Evolutionary conservation across 2,888 invertebrate genomes (phyloP).

Genomic region (Drosophila limbata): DNA sequence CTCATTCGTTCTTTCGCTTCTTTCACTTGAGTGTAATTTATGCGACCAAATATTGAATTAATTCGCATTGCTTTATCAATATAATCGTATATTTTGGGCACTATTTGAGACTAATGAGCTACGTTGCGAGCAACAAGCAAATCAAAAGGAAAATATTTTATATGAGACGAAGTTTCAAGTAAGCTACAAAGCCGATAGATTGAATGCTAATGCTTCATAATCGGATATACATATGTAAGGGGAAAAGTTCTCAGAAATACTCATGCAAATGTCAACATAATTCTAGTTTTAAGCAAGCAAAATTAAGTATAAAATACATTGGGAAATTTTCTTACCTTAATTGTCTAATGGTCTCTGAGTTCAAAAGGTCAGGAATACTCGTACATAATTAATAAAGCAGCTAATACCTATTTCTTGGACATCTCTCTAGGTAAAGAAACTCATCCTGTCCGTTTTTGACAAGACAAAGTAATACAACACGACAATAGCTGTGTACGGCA

Average conservation of each 20-base stretch:
- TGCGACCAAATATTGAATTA: constrained; percentile 60
- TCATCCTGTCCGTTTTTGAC: constrained; percentile 19
- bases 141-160: not conserved
- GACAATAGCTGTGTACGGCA: not conserved
- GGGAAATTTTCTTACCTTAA: too few species aligned
- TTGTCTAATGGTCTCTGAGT: not conserved
- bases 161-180: constrained; percentile 4
- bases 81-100: constrained; percentile 25
- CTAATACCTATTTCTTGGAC: constrained; percentile 1
- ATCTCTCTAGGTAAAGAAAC: not conserved
- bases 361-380: constrained; percentile 1
- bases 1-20: constrained; percentile 6
- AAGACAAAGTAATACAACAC: constrained; percentile 24
- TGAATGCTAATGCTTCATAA: not conserved
- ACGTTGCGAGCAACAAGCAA: constrained; percentile 28
- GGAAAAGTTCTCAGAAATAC: not conserved
- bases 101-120: constrained; percentile 48
- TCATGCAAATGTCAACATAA: not conserved
- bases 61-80: constrained; percentile 65
- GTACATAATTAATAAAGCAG: constrained; percentile 13
- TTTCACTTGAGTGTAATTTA: constrained; percentile 48
- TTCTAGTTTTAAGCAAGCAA: not conserved
- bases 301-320: not conserved
- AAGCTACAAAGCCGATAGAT: not conserved
- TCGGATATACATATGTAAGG: not conserved